phyloP scores from a whole-genome alignment of 2,888 invertebrate species.

The Orthosia gothica region DNA sequence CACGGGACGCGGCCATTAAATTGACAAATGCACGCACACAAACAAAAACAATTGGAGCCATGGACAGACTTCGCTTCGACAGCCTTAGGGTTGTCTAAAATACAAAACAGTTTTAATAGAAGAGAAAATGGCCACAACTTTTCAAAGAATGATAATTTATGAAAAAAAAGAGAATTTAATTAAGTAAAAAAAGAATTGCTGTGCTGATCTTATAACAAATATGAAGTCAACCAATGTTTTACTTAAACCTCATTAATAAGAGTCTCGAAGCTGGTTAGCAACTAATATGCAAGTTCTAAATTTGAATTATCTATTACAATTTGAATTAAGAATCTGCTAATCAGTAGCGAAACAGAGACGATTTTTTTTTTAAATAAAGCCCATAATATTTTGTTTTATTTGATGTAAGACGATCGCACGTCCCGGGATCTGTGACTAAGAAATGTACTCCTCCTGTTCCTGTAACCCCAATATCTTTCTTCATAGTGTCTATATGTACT shows the following conservation, averaged over 20 bases:
- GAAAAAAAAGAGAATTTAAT: too few species aligned
- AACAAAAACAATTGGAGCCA: slow-evolving; percentile 69
- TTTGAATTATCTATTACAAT: too few species aligned
- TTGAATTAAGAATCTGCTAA: too few species aligned
- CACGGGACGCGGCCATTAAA: slow-evolving; percentile 65
- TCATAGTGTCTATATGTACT: neutral
- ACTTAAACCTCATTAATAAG: too few species aligned
- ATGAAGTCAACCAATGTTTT: too few species aligned
- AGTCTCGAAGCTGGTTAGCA: too few species aligned
- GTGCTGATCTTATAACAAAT: too few species aligned
- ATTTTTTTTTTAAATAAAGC: too few species aligned
- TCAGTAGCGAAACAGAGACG: too few species aligned
- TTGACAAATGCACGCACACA: slow-evolving; percentile 79
- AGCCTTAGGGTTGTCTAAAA: slow-evolving; percentile 40
- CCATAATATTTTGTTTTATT: too few species aligned
- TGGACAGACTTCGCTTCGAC: slow-evolving; percentile 56
- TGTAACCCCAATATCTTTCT: neutral
- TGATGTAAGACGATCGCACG: neutral
- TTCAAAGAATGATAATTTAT: neutral
- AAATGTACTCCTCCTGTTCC: neutral
- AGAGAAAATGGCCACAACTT: neutral
- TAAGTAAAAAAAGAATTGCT: too few species aligned
- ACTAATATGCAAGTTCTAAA: too few species aligned
- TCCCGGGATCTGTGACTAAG: neutral
- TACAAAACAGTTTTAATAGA: neutral